Base-by-base conservation (phyloP, 2,113 vertebrate genomes). In the Syngnathus floridae region DNA sequence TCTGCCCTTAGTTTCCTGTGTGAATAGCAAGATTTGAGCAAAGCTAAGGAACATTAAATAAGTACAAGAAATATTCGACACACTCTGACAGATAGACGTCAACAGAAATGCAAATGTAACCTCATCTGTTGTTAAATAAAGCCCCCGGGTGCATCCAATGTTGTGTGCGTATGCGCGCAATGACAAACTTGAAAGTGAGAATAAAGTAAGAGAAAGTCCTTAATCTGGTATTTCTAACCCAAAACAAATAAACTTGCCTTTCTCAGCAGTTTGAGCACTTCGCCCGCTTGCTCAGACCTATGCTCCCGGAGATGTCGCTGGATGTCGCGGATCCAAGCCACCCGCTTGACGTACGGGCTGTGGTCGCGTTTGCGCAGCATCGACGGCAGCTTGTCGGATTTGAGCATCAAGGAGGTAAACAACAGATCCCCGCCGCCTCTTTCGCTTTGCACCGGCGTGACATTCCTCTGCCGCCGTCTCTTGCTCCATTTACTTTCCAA, bases 181-280 rank as follows among this genome's bases (percentile, higher is more conserved):
- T 49, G 45, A 17, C n/a, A 57, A 37, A 61, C 12, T 67, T 56
- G 48, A 9, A 58, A 31, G 17, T 26, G 3, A 17, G 17, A 43
- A 13, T 17, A 10, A 55, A 62, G 26, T 40, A 4, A 1, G 13
- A 0, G 4, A 1, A 38, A 59, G 14, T 14, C 43, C 4, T 1
- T 16, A 1, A 1, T 9, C 21, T 21, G 19, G 7, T 21, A 19
- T 22, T 10, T 54, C 26, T 16, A 16, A 31, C 26, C 54, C 48
- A 9, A 19, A 2, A 21, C 8, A 19, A 31, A 31, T 31, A 31
- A 45, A 35, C 46, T 84, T 73, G 93, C 94, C 93, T 95, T 93
- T 41, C 93, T 80, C 0, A 95, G 91, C 80, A 93, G 78, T 75
- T 87, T 75, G 72, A 95, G 90, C 73, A 93, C 86, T 68, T 90